Conservation (phyloP, 2,113 vertebrate species). For the Protobothrops flavoviridis region DNA sequence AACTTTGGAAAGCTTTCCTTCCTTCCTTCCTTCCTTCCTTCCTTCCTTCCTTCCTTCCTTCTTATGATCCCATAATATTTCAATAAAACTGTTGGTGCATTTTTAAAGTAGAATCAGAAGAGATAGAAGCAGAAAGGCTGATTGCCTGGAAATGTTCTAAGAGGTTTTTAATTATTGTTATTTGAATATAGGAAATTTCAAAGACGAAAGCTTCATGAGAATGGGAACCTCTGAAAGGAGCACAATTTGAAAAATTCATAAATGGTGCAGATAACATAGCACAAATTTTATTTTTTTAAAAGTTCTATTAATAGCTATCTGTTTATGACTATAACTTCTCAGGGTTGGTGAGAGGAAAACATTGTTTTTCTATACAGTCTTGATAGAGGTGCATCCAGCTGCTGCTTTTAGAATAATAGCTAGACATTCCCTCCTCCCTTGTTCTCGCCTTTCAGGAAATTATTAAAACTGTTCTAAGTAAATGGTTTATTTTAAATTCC, state of each 20-base stretch:
- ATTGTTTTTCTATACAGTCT: not conserved
- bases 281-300: not conserved
- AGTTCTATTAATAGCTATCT: not conserved
- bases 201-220: not conserved
- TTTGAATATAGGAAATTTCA: not conserved
- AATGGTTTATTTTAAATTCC: not conserved
- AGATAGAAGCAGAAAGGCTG: not conserved
- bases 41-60: fast-evolving
- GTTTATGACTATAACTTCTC: not conserved
- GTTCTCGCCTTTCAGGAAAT: not conserved
- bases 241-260: not conserved
- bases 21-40: too few relatives aligned
- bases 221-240: not conserved
- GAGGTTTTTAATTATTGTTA: not conserved
- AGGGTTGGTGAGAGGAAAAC: not conserved
- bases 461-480: not conserved
- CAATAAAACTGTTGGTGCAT: not conserved
- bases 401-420: not conserved
- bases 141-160: not conserved
- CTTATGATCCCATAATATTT: not conserved
- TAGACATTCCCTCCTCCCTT: not conserved
- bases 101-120: not conserved
- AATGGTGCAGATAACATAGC: not conserved
- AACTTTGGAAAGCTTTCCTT: not conserved
- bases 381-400: not conserved